Evolutionary conservation across 1,140 invertebrate species (phyloP), one percentile per base, ranked within the genome.

Genomic region (Neodiprion fabricii): DNA sequence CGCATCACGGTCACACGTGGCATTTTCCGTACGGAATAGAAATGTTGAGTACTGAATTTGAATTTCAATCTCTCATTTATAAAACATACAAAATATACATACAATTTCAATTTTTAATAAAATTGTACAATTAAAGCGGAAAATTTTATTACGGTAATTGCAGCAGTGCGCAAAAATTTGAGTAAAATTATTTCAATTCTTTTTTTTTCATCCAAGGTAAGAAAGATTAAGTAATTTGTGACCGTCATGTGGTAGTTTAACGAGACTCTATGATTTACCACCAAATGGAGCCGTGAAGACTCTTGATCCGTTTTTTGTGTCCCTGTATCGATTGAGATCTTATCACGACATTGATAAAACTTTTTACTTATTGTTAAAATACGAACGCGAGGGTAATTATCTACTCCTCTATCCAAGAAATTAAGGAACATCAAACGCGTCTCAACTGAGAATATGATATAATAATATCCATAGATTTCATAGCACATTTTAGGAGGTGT

Each of bases 351-450:
- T 61, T 61, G n/a, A 14, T 12, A 12, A 61, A 14, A 61, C 53
- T 61, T 40, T 40, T 61, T 4, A 61, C 53, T 61, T 14, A 61
- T 61, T 61, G 28, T 61, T 61, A 61, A 61, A 61, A 61, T 17
- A 17, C 11, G 11, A 61, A 61, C 4, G 4, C 11, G n/a, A 61
- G 11, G 53, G n/a, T 61, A 9, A 61, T 61, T 61, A 61, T 61
- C 5, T 61, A 61, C 28, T 7, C 53, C n/a, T 61, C 11, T 12
- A 61, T 61, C 4, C n/a, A 14, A 61, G 7, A 61, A 61, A 12
- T 80, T 80, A 85, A 87, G 84, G 84, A 86, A 87, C 83, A 83
- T 85, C 77, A 74, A 83, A 84, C 79, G 76, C 76, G 81, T 79
- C 82, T 76, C 11, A 61, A 61, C n/a, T 61, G 28, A 40, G 28